Base-by-base conservation (phyloP, 2,113 vertebrate genomes). In the Noturus placidus region DNA sequence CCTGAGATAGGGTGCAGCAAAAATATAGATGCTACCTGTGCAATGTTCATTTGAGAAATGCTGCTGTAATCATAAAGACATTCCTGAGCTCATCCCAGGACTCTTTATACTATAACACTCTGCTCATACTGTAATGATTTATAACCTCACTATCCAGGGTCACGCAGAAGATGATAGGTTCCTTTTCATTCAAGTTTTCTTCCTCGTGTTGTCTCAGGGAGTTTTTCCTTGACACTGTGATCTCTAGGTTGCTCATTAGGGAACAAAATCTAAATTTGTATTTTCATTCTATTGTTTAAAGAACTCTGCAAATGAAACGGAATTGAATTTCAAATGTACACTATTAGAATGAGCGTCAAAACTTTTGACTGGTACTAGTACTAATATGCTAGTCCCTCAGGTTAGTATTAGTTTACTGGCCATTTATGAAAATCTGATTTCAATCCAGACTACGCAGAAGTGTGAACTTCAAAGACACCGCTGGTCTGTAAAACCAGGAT, bases 401-500 rank as follows among this genome's bases (percentile, higher is more conserved):
- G 9, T 86, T 77, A 42, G 72, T 19, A 69, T 15, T 50, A 42
- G 14, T 90, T 17, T 52, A n/a, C 74, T 35, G 35, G 20, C 22
- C 19, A 46, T 19, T 72, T 38, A 38, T 35, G 1, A 46, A 76
- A 76, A 46, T 78, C 76, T 30, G 25, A 30, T 30, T 79, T 56
- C 42, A 89, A 86, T 88, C 86, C 91, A 94, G 94, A 89, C 88
- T 77, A 33, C 89, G 1, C 52, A 93, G 0, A 88, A 83, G 67
- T 99, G 98, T 86, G 91, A 93, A 0, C 96, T 96, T 0, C 84
- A 90, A 27, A 22, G 76, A 6, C 0, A 87, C 14, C 88, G 87
- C 0, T 85, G 90, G 79, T 84, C 87, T 5, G 88, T 14, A 3
- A 76, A 95, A 86, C 65, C 0, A 0, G 97, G 97, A 30, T 99